phyloP scores from a whole-genome alignment of 2,797 vertebrate species.

The Sebastolobus alascanus region DNA sequence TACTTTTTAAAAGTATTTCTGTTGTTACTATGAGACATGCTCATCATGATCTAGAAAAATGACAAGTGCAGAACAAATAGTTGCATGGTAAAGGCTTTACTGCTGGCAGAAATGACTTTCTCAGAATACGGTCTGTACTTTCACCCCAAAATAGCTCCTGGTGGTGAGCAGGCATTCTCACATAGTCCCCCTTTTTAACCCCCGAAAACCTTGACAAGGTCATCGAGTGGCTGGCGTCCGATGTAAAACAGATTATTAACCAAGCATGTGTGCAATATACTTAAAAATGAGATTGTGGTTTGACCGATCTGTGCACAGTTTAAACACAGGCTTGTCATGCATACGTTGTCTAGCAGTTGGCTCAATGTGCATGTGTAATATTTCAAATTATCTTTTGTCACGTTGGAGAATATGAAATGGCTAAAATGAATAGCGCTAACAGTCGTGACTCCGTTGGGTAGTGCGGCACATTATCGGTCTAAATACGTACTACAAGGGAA shows the following conservation, averaged over 20 bases:
- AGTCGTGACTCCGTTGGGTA: not conserved
- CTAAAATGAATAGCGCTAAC: not conserved
- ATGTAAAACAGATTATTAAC: not conserved
- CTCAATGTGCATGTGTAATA: not conserved
- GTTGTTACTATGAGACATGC: not conserved
- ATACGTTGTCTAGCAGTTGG: not conserved
- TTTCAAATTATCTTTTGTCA: not conserved
- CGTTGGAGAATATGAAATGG: not conserved
- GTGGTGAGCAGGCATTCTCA: not conserved
- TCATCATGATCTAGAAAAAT: not conserved
- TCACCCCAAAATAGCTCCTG: not conserved
- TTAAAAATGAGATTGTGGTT: not conserved
- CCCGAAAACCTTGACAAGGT: not conserved
- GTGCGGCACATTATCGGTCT: not conserved
- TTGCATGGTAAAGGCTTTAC: not conserved
- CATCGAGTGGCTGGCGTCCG: not conserved
- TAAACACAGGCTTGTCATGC: not conserved
- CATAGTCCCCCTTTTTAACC: not conserved
- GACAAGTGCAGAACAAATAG: not conserved
- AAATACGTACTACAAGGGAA: not conserved
- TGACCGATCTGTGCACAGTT: not conserved
- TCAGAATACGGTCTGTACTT: not conserved
- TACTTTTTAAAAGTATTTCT: not conserved
- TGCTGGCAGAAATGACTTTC: constrained; percentile 1
- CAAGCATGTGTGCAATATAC: not conserved